Conservation (phyloP, 2,888 invertebrate species). For the Callyntrura sp. region DNA sequence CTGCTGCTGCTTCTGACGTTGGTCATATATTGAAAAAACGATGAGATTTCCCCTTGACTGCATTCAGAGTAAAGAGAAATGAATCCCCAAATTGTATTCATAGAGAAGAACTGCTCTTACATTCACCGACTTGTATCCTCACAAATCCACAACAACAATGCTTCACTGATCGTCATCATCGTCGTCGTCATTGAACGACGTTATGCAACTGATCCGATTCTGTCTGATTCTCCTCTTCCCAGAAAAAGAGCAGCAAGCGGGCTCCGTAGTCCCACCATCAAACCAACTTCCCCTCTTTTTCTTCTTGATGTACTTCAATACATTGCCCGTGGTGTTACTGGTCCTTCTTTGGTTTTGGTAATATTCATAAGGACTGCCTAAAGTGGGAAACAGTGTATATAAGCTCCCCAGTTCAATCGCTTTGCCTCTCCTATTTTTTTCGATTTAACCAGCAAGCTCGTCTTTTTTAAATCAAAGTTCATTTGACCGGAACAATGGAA, state of each 20-base stretch:
- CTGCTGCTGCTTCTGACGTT: constrained; percentile 28
- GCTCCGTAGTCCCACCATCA: constrained; percentile 20
- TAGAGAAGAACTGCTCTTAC: constrained; percentile 32
- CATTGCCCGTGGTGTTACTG: too few relatives aligned
- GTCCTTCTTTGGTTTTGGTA: background rate
- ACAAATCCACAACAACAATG: constrained; percentile 56
- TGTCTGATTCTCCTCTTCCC: constrained; percentile 36
- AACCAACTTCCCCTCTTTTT: background rate
- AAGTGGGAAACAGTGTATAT: constrained; percentile 2
- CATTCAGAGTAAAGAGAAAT: constrained; percentile 37
- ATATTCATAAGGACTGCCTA: constrained; percentile 57
- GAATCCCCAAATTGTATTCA: constrained; percentile 49
- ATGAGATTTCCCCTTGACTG: constrained; percentile 76
- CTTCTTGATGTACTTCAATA: background rate
- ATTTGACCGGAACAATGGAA: constrained; percentile 78
- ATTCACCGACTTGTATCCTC: constrained; percentile 67
- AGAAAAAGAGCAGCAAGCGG: background rate
- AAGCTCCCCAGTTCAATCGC: constrained; percentile 12
- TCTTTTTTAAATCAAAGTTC: constrained; percentile 77
- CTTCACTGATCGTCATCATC: constrained; percentile 24
- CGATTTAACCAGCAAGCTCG: constrained; percentile 27
- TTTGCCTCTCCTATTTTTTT: constrained; percentile 26
- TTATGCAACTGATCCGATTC: constrained; percentile 67
- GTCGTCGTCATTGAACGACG: constrained; percentile 48
- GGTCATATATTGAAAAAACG: constrained; percentile 37